These are phyloP conservation scores for Temnothorax rugatulus DNA, from an alignment of 2,888 invertebrate species.

Conservation along the genomic window DNA sequence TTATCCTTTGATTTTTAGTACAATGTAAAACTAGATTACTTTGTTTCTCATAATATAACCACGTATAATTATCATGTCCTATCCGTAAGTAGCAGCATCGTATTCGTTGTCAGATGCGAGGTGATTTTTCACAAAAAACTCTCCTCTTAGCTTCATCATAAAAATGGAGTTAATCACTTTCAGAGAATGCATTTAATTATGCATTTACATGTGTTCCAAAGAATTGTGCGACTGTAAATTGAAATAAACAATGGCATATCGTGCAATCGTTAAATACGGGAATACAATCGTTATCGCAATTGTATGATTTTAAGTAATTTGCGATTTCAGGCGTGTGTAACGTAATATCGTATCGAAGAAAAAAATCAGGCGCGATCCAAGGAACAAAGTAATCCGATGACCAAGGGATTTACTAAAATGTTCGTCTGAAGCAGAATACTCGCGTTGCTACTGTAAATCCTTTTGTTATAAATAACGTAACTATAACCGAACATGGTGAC, in stretches of 20 bases:
- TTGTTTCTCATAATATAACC: slow-evolving; percentile 32
- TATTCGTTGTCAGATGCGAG: background rate
- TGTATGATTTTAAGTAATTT: slow-evolving; percentile 2
- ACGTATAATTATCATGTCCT: slow-evolving; percentile 6
- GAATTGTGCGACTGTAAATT: background rate
- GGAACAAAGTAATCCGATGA: slow-evolving; percentile 46
- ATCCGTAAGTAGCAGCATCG: background rate
- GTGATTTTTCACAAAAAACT: background rate
- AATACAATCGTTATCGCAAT: background rate
- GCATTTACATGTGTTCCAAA: background rate
- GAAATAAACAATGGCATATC: background rate
- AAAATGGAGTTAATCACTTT: background rate
- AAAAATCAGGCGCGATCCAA: background rate
- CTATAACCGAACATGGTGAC: slow-evolving; percentile 62
- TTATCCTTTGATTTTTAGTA: slow-evolving; percentile 77
- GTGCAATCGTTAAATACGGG: background rate
- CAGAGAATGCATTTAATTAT: background rate
- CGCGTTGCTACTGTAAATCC: slow-evolving; percentile 45
- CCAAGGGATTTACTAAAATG: slow-evolving; percentile 66
- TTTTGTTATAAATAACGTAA: slow-evolving; percentile 51
- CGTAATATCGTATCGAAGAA: background rate
- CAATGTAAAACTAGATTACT: slow-evolving; percentile 55
- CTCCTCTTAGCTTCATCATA: background rate
- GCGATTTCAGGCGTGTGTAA: background rate
- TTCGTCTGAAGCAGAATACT: slow-evolving; percentile 63